Base-by-base conservation (phyloP, 1,140 invertebrate genomes). In the Lepidostoma basale region DNA sequence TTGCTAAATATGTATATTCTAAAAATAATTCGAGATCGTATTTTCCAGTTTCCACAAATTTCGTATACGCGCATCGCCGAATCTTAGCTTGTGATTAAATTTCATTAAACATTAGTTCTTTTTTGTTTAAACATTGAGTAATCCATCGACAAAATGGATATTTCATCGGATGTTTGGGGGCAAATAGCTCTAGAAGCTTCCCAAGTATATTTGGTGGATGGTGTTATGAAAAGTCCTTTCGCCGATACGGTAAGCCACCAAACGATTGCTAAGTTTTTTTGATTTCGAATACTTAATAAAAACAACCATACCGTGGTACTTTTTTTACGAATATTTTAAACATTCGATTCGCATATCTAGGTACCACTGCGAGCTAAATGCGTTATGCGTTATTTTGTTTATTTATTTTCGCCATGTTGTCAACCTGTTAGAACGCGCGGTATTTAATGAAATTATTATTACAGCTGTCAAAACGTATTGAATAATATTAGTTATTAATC, bases 111-210 rank as follows among this genome's bases (percentile, higher is more conserved):
- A 49, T 49, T 23, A n/a, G 22, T 36, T 56, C 23, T 28, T 56
- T 56, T 56, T 14, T 56, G 52, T 20, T 16, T 22, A 36, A 8
- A 56, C 14, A 18, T 10, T 8, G 9, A 39, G 23, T 33, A 56
- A 22, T 22, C 0, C 28, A 2, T 12, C 16, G 12, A 20, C 16
- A 36, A 74, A 70, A 88, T 88, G 87, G 87, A 88, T 83, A 82
- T 87, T 47, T 80, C 83, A 36, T 84, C 86, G 25, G 88, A 92
- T 79, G 86, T 93, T 72, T 93, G 91, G 92, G 90, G 90, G 64
- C 91, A 94, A 78, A 82, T 93, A 70, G 90, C 92, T 54, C 83
- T 93, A 36, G 92, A 94, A 79, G 90, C 90, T 30, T 91, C 90
- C 72, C 91, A 93, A 79, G 90, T 93, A 67, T 93, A 93, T 78